Percentiles rank a stretch among this genome's conserved stretches.
phyloP scores from a whole-genome alignment of 2,797 vertebrate species.

The Neosalanx taihuensis region DNA sequence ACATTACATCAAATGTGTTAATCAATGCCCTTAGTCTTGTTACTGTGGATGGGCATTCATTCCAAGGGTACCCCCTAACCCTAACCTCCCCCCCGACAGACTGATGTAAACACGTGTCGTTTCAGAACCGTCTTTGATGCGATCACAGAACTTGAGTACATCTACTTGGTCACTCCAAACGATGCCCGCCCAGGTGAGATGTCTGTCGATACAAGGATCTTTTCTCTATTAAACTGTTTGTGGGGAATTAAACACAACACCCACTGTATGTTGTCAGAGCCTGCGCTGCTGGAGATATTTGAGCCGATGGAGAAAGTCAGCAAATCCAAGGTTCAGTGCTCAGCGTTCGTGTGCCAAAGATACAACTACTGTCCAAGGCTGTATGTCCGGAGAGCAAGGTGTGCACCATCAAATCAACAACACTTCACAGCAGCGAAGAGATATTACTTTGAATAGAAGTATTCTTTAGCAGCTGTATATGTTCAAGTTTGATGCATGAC shows the following conservation, averaged over 20 bases:
- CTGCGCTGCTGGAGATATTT: conserved; percentile 72
- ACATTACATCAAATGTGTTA: conserved; percentile 32
- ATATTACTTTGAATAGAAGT: not conserved
- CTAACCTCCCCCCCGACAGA: not conserved
- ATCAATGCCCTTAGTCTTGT: conserved; percentile 27
- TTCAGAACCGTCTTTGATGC: conserved; percentile 80
- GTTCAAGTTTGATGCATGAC: not conserved
- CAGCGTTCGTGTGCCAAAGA: conserved; percentile 74
- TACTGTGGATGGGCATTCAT: conserved; percentile 23
- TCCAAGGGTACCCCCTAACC: not conserved
- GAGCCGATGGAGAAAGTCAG: conserved; percentile 58
- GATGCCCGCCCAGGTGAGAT: conserved; percentile 74
- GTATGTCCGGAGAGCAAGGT: conserved; percentile 83
- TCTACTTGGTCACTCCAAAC: conserved; percentile 79
- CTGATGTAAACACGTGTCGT: conserved; percentile 12
- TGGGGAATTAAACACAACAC: not conserved
- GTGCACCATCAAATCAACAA: conserved; percentile 10
- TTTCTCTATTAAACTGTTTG: not conserved
- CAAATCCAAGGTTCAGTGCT: conserved; percentile 42
- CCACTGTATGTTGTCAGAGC: conserved; percentile 57
- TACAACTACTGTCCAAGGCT: conserved; percentile 69
- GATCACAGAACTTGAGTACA: conserved; percentile 79
- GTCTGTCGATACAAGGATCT: conserved; percentile 2
- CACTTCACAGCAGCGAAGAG: not conserved
- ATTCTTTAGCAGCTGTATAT: not conserved